A percentile compares a stretch with the other conserved stretches of the same genome.
phyloP scores from a whole-genome alignment of 2,113 vertebrate genomes.

The Halcyon malimbica region DNA sequence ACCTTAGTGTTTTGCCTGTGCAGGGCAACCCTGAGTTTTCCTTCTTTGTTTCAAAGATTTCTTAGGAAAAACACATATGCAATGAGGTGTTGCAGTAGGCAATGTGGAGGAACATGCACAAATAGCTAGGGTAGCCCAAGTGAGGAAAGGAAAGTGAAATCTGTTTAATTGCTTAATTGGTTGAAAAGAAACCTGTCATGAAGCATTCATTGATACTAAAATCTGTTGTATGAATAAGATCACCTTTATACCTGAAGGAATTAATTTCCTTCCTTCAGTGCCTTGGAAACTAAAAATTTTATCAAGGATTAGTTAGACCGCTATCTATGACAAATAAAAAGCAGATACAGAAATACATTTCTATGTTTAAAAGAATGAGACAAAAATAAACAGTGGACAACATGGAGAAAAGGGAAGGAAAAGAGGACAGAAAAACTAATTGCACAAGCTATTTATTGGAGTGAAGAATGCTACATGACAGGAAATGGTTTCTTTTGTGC shows the following conservation, averaged over 20 bases:
- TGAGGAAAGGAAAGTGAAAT: background rate
- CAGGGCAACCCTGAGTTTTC: background rate
- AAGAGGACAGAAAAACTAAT: constrained; percentile 4
- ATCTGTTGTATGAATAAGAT: background rate
- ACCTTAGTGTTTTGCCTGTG: background rate
- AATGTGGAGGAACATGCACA: background rate
- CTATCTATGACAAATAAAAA: constrained; percentile 3
- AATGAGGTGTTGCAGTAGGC: background rate
- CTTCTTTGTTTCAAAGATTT: background rate
- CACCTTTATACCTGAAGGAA: background rate
- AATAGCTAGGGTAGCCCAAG: background rate
- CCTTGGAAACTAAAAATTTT: background rate
- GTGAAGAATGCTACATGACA: constrained; percentile 46
- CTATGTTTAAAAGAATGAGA: background rate
- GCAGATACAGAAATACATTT: background rate
- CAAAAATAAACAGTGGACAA: background rate
- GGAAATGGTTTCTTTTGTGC: constrained; percentile 19
- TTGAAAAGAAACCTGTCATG: background rate
- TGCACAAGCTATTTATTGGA: constrained; percentile 30
- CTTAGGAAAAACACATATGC: background rate
- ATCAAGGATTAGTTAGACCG: background rate
- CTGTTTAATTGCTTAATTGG: background rate
- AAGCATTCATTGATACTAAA: background rate
- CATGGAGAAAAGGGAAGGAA: background rate
- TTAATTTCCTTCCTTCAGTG: background rate